Evolutionary conservation across 2,113 vertebrate species (phyloP), one percentile per base, ranked within the genome.

Genomic region (Neogale vison): DNA sequence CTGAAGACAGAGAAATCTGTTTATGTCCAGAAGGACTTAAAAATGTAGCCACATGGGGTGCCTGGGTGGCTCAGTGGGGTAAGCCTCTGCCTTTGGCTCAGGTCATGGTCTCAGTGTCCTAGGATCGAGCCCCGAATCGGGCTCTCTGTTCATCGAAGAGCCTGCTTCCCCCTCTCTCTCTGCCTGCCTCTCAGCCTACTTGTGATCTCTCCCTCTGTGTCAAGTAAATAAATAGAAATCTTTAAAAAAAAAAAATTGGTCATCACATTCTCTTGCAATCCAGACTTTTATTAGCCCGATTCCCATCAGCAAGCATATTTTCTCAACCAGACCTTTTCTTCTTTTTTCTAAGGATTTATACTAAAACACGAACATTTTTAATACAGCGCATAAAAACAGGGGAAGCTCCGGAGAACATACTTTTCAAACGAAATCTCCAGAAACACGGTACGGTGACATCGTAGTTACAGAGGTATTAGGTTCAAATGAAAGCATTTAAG

Each of bases 341-440:
- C 39, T 71, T 80, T 71, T 86, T 67, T 80, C 20, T 36, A 81
- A 94, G 63, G 20, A 69, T 17, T 92, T 88, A 83, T 81, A 85
- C 39, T 59, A 72, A 94, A 94, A 92, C 18, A 92, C 4, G 17
- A 83, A 52, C 26, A 84, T 79, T 90, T 92, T 77, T 6, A 88
- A 42, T 47, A 80, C 0, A 61, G 23, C 69, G 84, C 45, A 74
- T 31, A 39, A 61, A 90, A 55, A 39, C 1, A 88, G 39, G 14
- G 29, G 20, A 84, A 52, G 2, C 47, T 45, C 42, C 67, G 6
- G 50, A 11, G 34, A 77, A 90, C 18, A 65, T 45, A 71, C 50
- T 87, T 85, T 96, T 67, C 50, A 77, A 88, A 87, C 45, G 34
- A 96, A 92, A 94, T 81, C 31, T 92, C 80, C 79, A 45, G 69